Evolutionary conservation across 2,888 invertebrate genomes (phyloP), one percentile per base, ranked within the genome.

Genomic region (Troglohyphantes excavatus): DNA sequence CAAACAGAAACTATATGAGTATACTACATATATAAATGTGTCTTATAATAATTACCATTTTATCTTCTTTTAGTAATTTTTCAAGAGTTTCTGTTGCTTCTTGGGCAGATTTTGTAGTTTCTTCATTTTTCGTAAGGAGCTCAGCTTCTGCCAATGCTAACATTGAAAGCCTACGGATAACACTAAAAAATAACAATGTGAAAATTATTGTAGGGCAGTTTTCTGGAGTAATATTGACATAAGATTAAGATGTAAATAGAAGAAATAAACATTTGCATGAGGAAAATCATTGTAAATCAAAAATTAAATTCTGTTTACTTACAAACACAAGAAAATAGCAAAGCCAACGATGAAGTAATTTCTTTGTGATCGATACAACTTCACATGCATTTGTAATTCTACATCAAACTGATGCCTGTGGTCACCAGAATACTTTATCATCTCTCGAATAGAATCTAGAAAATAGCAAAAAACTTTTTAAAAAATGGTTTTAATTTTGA

Each of bases 281-380:
- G n/a, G n/a, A n/a, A 7, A 39, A 39, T 39, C 2, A 39, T 7
- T 39, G 1, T 53, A 53, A 46, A n/a, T 53, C 53, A 13, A 53
- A 53, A 53, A 39, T 39, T 39, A 13, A 39, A 39, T 11, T 39
- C n/a, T 13, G 9, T 53, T 53, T 85, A 94, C 94, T 94, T 93
- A 95, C 95, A 99, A 95, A 91, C 97, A 96, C 82, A 99, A 94
- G 93, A 99, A 98, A 23, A 99, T 95, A 0, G 99, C 95, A 93
- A 99, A 99, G n/a, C 99, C 99, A 87, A 98, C 97, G 92, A 99
- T 99, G 94, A 99, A 99, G 93, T 99, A 98, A 94, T 99, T 99
- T 83, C 99, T 95, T 94, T 99, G 99, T 0, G 99, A 98, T 84
- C 99, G 95, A 95, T 99, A 99, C 87, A 99, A 94, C 81, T 98